These are phyloP conservation scores for Tromatobia lineatoria DNA, from an alignment of 2,888 invertebrate genomes.

Conservation along the genomic window DNA sequence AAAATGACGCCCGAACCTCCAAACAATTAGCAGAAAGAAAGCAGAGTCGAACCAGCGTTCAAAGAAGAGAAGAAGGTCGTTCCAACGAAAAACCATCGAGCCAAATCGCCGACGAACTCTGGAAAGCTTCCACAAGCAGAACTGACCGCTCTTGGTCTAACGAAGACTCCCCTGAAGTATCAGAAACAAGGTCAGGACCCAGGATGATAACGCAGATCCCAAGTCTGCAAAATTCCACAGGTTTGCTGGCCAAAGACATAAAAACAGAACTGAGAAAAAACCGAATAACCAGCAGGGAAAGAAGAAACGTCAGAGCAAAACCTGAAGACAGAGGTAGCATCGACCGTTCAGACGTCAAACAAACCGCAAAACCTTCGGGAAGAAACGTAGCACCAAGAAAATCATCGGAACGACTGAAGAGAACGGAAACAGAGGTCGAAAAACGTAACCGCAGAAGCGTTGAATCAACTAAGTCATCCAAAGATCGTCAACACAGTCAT, in stretches of 20 bases:
- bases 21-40: not conserved
- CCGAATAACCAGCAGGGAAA: conserved; percentile 74
- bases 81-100: conserved; percentile 10
- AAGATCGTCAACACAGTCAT: conserved; percentile 49
- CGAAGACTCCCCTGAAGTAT: conserved; percentile 41
- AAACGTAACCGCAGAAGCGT: conserved; percentile 28
- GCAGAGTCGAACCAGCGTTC: not conserved
- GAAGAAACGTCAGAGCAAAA: conserved; percentile 55
- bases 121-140: conserved; percentile 57
- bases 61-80: not conserved
- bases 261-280: conserved; percentile 75
- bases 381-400: conserved; percentile 25
- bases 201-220: conserved; percentile 75
- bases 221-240: conserved; percentile 64
- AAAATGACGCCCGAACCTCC: conserved; percentile 31
- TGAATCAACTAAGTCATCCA: conserved; percentile 34
- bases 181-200: conserved; percentile 60
- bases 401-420: conserved; percentile 56
- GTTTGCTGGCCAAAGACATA: conserved; percentile 73
- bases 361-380: not conserved
- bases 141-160: conserved; percentile 45
- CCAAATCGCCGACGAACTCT: conserved; percentile 30
- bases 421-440: conserved; percentile 53
- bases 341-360: conserved; percentile 16
- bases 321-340: conserved; percentile 40